Base-by-base conservation (phyloP, 2,797 vertebrate genomes). In the Liasis olivaceus region DNA sequence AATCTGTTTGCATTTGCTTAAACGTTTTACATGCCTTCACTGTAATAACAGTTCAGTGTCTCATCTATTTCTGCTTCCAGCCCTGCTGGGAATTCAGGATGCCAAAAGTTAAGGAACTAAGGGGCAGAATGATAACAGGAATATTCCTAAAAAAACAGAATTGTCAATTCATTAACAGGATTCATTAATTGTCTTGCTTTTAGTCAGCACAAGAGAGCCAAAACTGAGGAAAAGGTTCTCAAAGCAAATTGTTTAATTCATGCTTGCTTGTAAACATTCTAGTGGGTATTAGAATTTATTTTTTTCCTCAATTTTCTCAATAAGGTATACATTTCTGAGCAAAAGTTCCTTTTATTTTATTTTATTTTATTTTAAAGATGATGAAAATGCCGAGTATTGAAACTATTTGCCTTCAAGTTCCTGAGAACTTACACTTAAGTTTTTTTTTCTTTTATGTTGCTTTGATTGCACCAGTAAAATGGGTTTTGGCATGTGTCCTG, bases 41-140 rank as follows among this genome's bases (percentile, higher is more conserved):
- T 64, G 59, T n/a, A 92, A 26, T 4, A 51, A 9, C 31, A 85
- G 60, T 85, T 85, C 13, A 89, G 42, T 54, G 22, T 60, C 86
- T 88, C 60, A 26, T 92, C 59, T 84, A 85, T 58, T 92, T 81
- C 69, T 92, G 5, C 24, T 89, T 17, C n/a, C 36, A 60, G 26
- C 62, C 81, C 64, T 87, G 9, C 11, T 56, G 58, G 42, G 56
- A 90, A 87, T 31, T 63, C 42, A 24, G 31, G 58, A 59, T 90
- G 28, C 62, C 89, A 87, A 88, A 93, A n/a, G 47, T 81, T 88
- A 36, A 77, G 85, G 69, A 88, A 88, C 47, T 89, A 93, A 90
- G 59, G 85, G 69, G 24, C 31, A 81, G 24, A 88, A 47, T 24
- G 89, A 90, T 56, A 90, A 90, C 81, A 93, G 47, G 51, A 47